A percentile compares a stretch with the other conserved stretches of the same genome.
Conservation (phyloP, 2,113 vertebrate genomes). For the Rhinichthys klamathensis region DNA sequence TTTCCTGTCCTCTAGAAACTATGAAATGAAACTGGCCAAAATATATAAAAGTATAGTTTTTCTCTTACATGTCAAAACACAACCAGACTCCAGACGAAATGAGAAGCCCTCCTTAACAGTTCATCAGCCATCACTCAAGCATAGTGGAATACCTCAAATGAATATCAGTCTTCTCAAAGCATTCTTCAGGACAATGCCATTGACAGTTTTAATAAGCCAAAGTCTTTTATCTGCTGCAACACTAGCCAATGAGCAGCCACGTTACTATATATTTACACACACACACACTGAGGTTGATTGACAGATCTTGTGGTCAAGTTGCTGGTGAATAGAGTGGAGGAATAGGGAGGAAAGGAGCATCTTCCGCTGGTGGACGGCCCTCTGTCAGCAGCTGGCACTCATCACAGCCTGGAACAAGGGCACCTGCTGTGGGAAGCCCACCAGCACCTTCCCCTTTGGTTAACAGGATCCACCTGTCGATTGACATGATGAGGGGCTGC, state of each 20-base stretch:
- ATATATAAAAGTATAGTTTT: neutral
- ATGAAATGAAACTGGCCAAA: neutral
- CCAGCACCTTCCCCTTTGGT: constrained; percentile 64
- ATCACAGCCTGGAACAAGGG: constrained; percentile 70
- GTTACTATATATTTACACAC: constrained; percentile 35
- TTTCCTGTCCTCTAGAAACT: neutral
- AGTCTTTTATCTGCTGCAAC: constrained; percentile 48
- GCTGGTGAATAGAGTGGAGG: constrained; percentile 51
- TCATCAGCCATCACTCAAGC: constrained; percentile 2
- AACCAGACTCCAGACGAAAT: neutral
- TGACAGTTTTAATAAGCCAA: constrained; percentile 63
- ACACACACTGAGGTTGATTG: constrained; percentile 60
- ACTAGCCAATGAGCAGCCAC: neutral
- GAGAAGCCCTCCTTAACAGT: neutral
- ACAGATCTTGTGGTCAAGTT: constrained; percentile 52
- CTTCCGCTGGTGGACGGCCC: constrained; percentile 65
- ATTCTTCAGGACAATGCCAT: constrained; percentile 57
- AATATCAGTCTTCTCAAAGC: constrained; percentile 58
- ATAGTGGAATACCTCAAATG: constrained; percentile 43
- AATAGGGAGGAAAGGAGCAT: constrained; percentile 62
- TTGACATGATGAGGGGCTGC: constrained; percentile 59
- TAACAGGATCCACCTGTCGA: constrained; percentile 74
- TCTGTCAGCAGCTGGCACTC: constrained; percentile 75
- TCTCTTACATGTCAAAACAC: neutral
- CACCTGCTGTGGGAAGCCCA: constrained; percentile 51